phyloP scores from a whole-genome alignment of 2,888 invertebrate species.

The Sarcophaga variegata region DNA sequence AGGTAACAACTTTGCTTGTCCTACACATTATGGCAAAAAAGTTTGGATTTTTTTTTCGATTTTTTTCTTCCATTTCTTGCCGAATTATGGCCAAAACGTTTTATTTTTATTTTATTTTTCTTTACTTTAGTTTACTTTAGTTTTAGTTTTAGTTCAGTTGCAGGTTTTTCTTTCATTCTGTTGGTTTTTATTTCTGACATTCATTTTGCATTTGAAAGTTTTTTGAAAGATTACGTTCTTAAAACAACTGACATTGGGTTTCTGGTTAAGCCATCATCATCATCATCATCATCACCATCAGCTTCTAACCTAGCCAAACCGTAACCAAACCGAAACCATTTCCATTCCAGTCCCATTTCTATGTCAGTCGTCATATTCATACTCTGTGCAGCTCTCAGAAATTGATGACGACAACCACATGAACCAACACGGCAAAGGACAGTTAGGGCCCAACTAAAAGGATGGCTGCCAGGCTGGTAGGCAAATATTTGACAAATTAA shows the following conservation, averaged over 20 bases:
- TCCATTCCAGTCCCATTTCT: no score
- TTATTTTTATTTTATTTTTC: neutral
- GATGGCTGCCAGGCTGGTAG: neutral
- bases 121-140: conserved; percentile 32
- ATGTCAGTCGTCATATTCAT: no score
- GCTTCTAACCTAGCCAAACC: no score
- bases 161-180: no score
- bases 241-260: conserved; percentile 70
- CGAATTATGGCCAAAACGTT: neutral
- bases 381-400: neutral
- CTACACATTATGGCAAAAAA: conserved; percentile 44
- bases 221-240: conserved; percentile 73
- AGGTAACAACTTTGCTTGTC: conserved; percentile 36
- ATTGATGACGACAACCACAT: conserved; percentile 29
- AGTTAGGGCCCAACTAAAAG: neutral
- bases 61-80: neutral
- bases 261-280: conserved; percentile 29
- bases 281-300: neutral
- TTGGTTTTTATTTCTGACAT: neutral
- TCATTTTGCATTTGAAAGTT: conserved; percentile 67
- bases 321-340: no score
- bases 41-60: conserved; percentile 48
- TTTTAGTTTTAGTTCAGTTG: neutral
- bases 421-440: conserved; percentile 17
- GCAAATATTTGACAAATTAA: conserved; percentile 70